Evolutionary conservation across 2,888 invertebrate genomes (phyloP).

Genomic region (Hedychridium roseum): DNA sequence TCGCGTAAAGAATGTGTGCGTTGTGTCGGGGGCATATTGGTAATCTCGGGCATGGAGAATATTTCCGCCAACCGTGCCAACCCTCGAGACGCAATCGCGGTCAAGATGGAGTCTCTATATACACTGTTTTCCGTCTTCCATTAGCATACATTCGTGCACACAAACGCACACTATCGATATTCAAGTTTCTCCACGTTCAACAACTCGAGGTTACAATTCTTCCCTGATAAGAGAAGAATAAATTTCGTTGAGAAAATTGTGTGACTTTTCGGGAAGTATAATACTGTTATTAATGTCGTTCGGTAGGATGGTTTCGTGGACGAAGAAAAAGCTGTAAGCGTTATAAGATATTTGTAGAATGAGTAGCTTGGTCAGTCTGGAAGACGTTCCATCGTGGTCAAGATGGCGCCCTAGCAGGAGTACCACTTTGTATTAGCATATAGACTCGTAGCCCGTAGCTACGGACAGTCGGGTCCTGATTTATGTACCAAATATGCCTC

Average conservation of each 20-base stretch:
- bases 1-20: conserved; percentile 33
- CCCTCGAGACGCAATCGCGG: conserved; percentile 47
- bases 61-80: conserved; percentile 36
- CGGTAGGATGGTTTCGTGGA: too few species aligned
- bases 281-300: too few species aligned
- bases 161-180: too few species aligned
- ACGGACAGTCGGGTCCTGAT: conserved; percentile 56
- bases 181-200: too few species aligned
- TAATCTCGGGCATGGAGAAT: conserved; percentile 50
- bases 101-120: conserved; percentile 48
- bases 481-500: conserved; percentile 63
- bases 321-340: too few species aligned
- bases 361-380: too few species aligned
- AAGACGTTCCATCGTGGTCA: conserved; percentile 52
- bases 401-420: conserved; percentile 51
- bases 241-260: too few species aligned
- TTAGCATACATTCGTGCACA: conserved; percentile 53
- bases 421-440: conserved; percentile 60
- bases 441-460: conserved; percentile 58
- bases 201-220: too few species aligned
- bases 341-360: too few species aligned
- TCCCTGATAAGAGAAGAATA: too few species aligned
- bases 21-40: conserved; percentile 49
- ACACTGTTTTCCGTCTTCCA: conserved; percentile 22
- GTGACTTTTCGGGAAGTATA: too few species aligned